Conservation (phyloP, 2,888 invertebrate species). For the Leptinotarsa rubiginosa region DNA sequence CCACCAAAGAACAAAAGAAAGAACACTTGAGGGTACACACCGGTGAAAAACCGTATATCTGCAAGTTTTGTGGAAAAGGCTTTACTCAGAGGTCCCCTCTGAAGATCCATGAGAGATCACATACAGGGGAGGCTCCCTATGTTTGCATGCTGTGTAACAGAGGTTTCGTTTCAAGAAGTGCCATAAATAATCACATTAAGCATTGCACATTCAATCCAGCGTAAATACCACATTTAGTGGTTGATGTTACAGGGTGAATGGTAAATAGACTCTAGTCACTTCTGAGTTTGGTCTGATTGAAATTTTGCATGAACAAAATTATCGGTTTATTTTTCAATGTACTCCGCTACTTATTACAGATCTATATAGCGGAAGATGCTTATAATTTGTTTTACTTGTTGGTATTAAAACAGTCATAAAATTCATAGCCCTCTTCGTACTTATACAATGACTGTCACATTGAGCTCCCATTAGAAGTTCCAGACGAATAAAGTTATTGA, state of each 20-base stretch:
- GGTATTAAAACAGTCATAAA: too few species aligned
- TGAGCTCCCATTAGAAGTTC: too few species aligned
- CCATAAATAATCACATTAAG: slow-evolving; percentile 62
- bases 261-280: neutral
- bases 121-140: slow-evolving; percentile 73
- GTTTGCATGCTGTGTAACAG: slow-evolving; percentile 62
- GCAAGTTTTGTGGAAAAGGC: slow-evolving; percentile 59
- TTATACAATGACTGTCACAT: too few species aligned
- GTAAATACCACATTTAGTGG: neutral
- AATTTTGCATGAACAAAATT: too few species aligned
- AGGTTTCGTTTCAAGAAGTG: slow-evolving; percentile 61
- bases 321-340: too few species aligned
- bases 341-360: too few species aligned
- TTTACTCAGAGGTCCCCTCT: slow-evolving; percentile 71
- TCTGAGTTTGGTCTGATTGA: too few species aligned
- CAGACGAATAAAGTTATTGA: too few species aligned
- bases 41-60: slow-evolving; percentile 63
- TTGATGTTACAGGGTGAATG: neutral
- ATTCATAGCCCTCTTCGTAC: too few species aligned
- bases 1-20: slow-evolving; percentile 63
- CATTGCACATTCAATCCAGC: slow-evolving; percentile 48
- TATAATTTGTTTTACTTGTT: too few species aligned
- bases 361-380: too few species aligned
- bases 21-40: slow-evolving; percentile 58
- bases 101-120: slow-evolving; percentile 72